Evolutionary conservation across 1,140 invertebrate species (phyloP).

Genomic region (Papilio xuthus): DNA sequence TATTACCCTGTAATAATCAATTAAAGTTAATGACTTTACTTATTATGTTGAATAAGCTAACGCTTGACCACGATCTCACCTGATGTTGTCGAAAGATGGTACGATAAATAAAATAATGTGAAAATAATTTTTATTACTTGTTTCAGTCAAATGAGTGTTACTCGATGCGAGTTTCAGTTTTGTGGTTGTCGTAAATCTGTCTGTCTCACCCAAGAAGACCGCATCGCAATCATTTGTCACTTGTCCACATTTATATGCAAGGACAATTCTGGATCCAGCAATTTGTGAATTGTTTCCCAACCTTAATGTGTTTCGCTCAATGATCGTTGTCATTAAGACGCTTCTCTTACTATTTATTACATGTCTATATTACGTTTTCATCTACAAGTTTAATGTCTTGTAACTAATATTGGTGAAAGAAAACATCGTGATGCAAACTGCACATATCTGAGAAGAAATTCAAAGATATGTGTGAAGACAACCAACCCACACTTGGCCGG

Average conservation of each 20-base stretch:
- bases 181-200: slow-evolving; percentile 16
- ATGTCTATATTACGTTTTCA: neutral
- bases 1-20: neutral
- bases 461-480: too few relatives aligned
- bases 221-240: slow-evolving; percentile 34
- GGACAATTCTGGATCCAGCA: slow-evolving; percentile 28
- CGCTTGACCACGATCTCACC: too few relatives aligned
- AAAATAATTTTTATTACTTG: neutral
- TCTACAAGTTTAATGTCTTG: neutral
- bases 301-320: slow-evolving; percentile 28
- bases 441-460: too few relatives aligned
- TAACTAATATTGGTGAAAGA: too few relatives aligned
- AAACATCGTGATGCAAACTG: too few relatives aligned
- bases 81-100: too few relatives aligned
- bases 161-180: slow-evolving; percentile 26
- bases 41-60: too few relatives aligned
- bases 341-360: slow-evolving; percentile 1
- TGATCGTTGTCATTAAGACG: slow-evolving; percentile 16
- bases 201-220: slow-evolving; percentile 27
- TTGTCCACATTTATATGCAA: slow-evolving; percentile 34
- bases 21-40: slow-evolving; percentile 9
- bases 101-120: too few relatives aligned
- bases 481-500: too few relatives aligned
- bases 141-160: slow-evolving; percentile 22
- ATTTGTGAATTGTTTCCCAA: slow-evolving; percentile 28